Percentiles rank a stretch among this genome's conserved stretches.
phyloP scores from a whole-genome alignment of 2,113 vertebrate genomes.

The Dunckerocampus dactyliophorus region DNA sequence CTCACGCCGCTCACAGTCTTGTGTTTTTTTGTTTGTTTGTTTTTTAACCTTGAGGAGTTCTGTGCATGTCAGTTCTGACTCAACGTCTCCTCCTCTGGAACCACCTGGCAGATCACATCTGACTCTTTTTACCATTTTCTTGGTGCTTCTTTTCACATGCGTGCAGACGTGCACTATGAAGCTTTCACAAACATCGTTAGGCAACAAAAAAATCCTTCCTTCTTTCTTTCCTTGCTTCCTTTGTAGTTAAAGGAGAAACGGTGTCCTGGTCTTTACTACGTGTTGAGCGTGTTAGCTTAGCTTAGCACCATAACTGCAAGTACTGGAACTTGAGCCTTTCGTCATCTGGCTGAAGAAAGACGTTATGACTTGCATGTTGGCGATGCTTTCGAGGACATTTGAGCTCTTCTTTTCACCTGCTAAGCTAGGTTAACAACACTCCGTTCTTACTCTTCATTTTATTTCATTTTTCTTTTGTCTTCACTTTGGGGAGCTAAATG shows the following conservation, averaged over 20 bases:
- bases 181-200: too few relatives aligned
- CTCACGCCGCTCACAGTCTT: conserved; percentile 6
- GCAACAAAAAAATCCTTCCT: too few relatives aligned
- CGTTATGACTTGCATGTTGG: background rate
- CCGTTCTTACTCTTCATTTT: background rate
- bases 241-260: too few relatives aligned
- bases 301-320: background rate
- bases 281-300: background rate
- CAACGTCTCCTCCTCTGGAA: background rate
- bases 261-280: background rate
- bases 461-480: background rate
- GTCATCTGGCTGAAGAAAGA: background rate
- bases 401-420: background rate
- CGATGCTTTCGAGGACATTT: background rate
- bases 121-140: background rate
- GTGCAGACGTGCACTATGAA: too few relatives aligned
- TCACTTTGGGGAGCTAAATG: background rate
- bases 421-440: conserved; percentile 3
- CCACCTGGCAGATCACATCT: too few relatives aligned
- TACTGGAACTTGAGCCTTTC: background rate
- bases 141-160: too few relatives aligned
- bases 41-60: background rate
- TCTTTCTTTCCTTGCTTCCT: too few relatives aligned
- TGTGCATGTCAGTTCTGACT: conserved; percentile 37
- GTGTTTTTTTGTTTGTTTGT: background rate